Evolutionary conservation across 2,113 vertebrate genomes (phyloP).

Genomic region (Eulemur macaco): DNA sequence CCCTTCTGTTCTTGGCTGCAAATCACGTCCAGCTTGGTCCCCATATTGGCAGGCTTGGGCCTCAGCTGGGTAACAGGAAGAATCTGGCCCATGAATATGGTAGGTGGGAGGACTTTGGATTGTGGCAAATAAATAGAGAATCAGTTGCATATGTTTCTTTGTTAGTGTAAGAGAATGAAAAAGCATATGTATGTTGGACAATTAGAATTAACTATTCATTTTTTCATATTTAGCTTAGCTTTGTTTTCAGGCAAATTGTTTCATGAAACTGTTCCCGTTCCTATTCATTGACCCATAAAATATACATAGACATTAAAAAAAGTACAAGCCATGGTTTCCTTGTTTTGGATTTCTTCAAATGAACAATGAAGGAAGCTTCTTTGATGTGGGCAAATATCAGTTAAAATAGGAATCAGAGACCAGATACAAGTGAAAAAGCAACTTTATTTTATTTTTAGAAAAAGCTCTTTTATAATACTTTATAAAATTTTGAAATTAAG

Average conservation of each 20-base stretch:
- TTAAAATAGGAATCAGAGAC: not conserved
- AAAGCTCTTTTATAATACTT: not conserved
- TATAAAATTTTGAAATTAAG: slow-evolving; percentile 16
- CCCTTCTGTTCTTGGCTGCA: slow-evolving; percentile 70
- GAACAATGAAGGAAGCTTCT: not conserved
- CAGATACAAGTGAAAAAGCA: not conserved
- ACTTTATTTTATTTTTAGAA: slow-evolving; percentile 9
- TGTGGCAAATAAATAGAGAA: slow-evolving; percentile 64
- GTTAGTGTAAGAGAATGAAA: slow-evolving; percentile 59
- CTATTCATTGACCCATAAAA: not conserved
- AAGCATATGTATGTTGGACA: slow-evolving; percentile 63
- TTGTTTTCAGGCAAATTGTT: slow-evolving; percentile 53
- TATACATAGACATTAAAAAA: not conserved
- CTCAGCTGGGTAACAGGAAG: slow-evolving; percentile 69
- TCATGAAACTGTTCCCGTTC: slow-evolving; percentile 4
- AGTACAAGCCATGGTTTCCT: not conserved
- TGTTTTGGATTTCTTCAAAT: slow-evolving; percentile 36
- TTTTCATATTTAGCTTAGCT: slow-evolving; percentile 60
- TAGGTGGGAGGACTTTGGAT: slow-evolving; percentile 70
- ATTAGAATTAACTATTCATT: slow-evolving; percentile 43
- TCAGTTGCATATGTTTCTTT: slow-evolving; percentile 72
- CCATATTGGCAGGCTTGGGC: slow-evolving; percentile 55
- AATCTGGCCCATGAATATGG: slow-evolving; percentile 62
- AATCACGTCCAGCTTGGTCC: slow-evolving; percentile 61
- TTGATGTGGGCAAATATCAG: not conserved